Percentiles rank a stretch among this genome's conserved stretches.
phyloP scores from a whole-genome alignment of 1,140 invertebrate genomes.

The Battus philenor region DNA sequence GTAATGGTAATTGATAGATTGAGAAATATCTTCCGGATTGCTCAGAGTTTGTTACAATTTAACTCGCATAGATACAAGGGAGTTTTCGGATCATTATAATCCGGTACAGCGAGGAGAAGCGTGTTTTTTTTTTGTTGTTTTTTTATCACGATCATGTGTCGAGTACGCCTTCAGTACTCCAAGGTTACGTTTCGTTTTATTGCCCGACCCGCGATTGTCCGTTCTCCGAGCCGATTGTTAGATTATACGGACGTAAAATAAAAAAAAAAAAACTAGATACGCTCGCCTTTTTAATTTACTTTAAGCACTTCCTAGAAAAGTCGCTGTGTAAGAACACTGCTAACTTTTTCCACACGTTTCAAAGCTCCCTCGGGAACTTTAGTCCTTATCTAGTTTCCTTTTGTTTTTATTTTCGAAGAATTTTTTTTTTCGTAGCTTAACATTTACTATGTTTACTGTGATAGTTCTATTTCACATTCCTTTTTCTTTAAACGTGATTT shows the following conservation, averaged over 20 bases:
- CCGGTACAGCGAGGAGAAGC: constrained; percentile 36
- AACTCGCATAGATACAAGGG: constrained; percentile 44
- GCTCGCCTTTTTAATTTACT: constrained; percentile 56
- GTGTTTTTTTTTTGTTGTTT: constrained; percentile 49
- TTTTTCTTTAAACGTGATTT: no score
- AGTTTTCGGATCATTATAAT: constrained; percentile 55
- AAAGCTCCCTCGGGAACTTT: constrained; percentile 48
- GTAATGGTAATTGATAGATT: constrained; percentile 33
- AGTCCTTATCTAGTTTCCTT: no score
- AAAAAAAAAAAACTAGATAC: constrained; percentile 43
- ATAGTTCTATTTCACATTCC: no score
- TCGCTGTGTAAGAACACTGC: constrained; percentile 32
- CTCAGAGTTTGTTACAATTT: background rate
- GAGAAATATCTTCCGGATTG: constrained; percentile 27
- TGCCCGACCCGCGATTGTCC: constrained; percentile 46
- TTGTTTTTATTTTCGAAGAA: no score
- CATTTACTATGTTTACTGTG: no score
- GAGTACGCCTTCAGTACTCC: constrained; percentile 54
- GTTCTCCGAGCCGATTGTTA: constrained; percentile 53
- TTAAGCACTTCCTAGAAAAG: constrained; percentile 62
- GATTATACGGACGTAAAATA: constrained; percentile 43
- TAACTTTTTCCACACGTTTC: constrained; percentile 56
- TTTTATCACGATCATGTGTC: constrained; percentile 55
- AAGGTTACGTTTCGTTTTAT: constrained; percentile 48
- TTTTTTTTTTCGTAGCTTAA: no score